Conservation (phyloP, 2,888 invertebrate genomes). For the Euproctis similis region DNA sequence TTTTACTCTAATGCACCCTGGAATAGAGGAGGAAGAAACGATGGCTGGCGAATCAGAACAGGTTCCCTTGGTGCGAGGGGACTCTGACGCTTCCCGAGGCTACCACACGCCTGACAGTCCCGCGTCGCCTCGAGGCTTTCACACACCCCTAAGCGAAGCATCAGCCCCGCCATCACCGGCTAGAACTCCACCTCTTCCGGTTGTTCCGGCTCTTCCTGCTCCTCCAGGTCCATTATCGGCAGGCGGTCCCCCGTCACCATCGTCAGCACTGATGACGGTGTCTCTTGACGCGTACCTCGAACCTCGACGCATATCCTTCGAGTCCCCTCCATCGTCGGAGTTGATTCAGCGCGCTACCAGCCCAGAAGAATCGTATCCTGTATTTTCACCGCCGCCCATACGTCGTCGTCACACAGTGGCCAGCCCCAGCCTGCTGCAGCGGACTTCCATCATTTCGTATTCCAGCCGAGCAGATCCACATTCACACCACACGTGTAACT, state of each 20-base stretch:
- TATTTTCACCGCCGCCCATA: constrained; percentile 89
- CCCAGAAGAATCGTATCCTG: constrained; percentile 89
- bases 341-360: constrained; percentile 79
- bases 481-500: constrained; percentile 95
- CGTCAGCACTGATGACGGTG: constrained; percentile 88
- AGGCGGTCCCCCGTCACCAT: constrained; percentile 82
- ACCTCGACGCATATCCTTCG: constrained; percentile 87
- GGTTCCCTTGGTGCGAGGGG: constrained; percentile 71
- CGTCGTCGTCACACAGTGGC: constrained; percentile 79
- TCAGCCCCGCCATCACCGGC: constrained; percentile 66
- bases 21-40: constrained; percentile 52
- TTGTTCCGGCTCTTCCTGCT: constrained; percentile 62
- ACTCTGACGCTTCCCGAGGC: constrained; percentile 73
- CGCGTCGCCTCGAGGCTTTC: constrained; percentile 79
- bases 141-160: constrained; percentile 82
- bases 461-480: constrained; percentile 82
- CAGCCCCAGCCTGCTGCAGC: constrained; percentile 72
- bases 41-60: constrained; percentile 51
- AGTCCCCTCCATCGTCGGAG: constrained; percentile 85
- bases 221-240: constrained; percentile 38
- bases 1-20: constrained; percentile 23
- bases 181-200: constrained; percentile 1
- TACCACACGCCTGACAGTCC: constrained; percentile 67
- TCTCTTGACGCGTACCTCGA: constrained; percentile 91
- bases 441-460: constrained; percentile 85